Percentiles rank a stretch among this genome's conserved stretches.
phyloP scores from a whole-genome alignment of 37 sponge, comb jelly and placozoan genomes.

The Chondrilla cf. caribensis region DNA sequence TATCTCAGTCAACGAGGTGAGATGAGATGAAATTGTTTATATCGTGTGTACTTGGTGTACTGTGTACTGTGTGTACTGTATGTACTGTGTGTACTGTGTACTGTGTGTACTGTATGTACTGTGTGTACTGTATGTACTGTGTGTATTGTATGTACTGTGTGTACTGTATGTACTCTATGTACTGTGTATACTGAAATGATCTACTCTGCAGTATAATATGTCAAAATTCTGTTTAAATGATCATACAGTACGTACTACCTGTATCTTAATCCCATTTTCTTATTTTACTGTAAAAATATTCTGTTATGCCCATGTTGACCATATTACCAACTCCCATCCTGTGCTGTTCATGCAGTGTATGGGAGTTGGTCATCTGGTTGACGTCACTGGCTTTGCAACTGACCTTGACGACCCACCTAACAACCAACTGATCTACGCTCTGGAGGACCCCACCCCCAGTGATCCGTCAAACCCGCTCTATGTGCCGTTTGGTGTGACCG shows the following conservation, averaged over 20 bases:
- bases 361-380: too few relatives aligned
- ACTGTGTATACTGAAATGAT: too few relatives aligned
- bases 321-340: too few relatives aligned
- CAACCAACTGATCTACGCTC: background rate
- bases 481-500: background rate
- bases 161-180: too few relatives aligned
- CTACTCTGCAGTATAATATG: too few relatives aligned
- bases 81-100: slow-evolving; percentile 2
- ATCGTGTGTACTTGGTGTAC: background rate
- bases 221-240: too few relatives aligned
- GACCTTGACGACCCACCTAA: background rate
- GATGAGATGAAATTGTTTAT: background rate
- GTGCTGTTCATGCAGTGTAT: too few relatives aligned
- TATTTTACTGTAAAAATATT: too few relatives aligned
- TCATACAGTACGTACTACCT: too few relatives aligned
- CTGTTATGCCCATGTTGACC: too few relatives aligned
- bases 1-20: background rate
- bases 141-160: background rate
- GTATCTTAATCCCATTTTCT: too few relatives aligned
- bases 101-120: too few relatives aligned
- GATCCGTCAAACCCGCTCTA: background rate
- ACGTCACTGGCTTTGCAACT: background rate
- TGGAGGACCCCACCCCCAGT: slow-evolving; percentile 2
- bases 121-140: background rate
- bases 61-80: background rate